Percentiles rank a stretch among this genome's conserved stretches.
Evolutionary conservation across 2,888 invertebrate species (phyloP).

Genomic region (Agonum fuliginosum): DNA sequence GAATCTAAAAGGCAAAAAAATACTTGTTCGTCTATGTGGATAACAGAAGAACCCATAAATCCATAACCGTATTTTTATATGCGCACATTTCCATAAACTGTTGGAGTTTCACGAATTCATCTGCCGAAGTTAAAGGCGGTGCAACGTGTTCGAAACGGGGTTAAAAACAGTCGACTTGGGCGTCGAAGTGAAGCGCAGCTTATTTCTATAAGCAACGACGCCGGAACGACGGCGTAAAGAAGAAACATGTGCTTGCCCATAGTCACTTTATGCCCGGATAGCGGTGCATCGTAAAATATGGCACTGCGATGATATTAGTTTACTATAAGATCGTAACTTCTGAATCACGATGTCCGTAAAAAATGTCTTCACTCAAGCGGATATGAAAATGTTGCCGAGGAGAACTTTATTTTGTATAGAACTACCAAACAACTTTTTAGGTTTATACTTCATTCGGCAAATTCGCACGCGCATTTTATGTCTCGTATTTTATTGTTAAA

Average conservation of each 20-base stretch:
- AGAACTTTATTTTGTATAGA: constrained; percentile 46
- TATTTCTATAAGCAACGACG: constrained; percentile 42
- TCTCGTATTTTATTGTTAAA: too few relatives aligned
- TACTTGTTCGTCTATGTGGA: too few relatives aligned
- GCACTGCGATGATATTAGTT: constrained; percentile 58
- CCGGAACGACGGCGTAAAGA: constrained; percentile 46
- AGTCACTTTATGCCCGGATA: constrained; percentile 49
- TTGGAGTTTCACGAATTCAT: not conserved
- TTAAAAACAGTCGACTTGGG: not conserved
- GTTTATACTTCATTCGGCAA: not conserved
- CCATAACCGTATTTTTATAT: too few relatives aligned
- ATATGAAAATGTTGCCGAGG: constrained; percentile 53
- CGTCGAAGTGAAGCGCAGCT: constrained; percentile 1
- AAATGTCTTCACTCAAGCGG: constrained; percentile 29
- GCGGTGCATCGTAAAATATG: constrained; percentile 57
- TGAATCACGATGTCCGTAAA: constrained; percentile 55
- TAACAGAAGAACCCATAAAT: too few relatives aligned
- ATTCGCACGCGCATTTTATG: too few relatives aligned
- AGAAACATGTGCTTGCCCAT: constrained; percentile 55
- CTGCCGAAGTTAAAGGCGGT: not conserved
- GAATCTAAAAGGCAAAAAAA: too few relatives aligned
- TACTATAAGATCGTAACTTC: constrained; percentile 58
- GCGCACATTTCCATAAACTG: not conserved
- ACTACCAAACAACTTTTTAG: not conserved
- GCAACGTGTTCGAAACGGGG: constrained; percentile 1